A percentile compares a stretch with the other conserved stretches of the same genome.
phyloP scores from a whole-genome alignment of 2,113 vertebrate genomes.

The Hippoglossus stenolepis region DNA sequence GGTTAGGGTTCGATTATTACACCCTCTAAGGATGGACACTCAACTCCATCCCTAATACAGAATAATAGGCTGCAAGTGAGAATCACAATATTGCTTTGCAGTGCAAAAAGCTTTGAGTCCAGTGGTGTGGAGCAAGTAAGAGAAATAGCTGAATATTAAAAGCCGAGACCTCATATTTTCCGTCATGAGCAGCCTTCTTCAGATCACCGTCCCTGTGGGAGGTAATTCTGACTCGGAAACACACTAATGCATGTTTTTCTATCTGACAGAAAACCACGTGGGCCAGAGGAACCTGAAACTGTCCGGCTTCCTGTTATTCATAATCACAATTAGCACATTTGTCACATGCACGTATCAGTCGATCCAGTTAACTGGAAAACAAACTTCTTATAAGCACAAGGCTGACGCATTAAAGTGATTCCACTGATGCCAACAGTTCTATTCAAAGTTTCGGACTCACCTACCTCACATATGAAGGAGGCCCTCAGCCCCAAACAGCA shows the following conservation, averaged over 20 bases:
- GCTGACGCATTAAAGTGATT: too few species aligned
- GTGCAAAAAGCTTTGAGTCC: conserved; percentile 20
- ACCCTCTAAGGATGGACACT: conserved; percentile 9
- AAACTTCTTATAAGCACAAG: neutral
- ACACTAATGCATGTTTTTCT: conserved; percentile 33
- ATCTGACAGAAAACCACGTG: conserved; percentile 40
- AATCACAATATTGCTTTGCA: conserved; percentile 40
- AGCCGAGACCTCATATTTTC: conserved; percentile 52
- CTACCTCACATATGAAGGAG: too few species aligned
- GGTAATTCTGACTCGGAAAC: conserved; percentile 66
- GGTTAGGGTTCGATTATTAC: neutral
- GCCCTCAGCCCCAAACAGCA: neutral
- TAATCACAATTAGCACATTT: conserved; percentile 23
- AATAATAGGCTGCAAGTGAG: conserved; percentile 29
- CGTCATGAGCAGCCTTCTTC: conserved; percentile 25
- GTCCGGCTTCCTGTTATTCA: conserved; percentile 42
- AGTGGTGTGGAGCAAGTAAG: conserved; percentile 3
- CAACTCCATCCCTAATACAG: neutral
- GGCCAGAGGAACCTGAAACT: conserved; percentile 28
- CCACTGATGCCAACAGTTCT: too few species aligned
- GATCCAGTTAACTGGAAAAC: neutral
- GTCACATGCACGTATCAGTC: conserved; percentile 4
- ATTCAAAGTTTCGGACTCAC: too few species aligned
- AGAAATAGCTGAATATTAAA: conserved; percentile 50
- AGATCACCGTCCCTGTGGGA: conserved; percentile 52